Percentiles rank a stretch among this genome's conserved stretches.
phyloP scores from a whole-genome alignment of 1,140 invertebrate species.

The Ylistrum balloti region DNA sequence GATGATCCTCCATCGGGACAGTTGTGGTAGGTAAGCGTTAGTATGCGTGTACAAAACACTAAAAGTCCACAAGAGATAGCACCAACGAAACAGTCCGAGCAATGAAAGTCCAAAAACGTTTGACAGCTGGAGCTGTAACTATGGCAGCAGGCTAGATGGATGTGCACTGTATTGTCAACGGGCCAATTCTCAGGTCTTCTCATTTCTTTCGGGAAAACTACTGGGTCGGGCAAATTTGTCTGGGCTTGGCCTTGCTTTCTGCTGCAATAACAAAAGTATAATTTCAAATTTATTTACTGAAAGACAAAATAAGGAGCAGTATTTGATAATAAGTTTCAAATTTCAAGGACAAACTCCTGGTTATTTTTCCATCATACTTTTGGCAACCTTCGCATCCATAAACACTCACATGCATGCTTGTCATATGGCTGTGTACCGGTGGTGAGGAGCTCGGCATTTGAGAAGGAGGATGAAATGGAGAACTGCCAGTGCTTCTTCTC shows the following conservation, averaged over 20 bases:
- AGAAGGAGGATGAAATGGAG: constrained; percentile 80
- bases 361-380: not conserved
- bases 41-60: constrained; percentile 22
- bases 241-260: constrained; percentile 69
- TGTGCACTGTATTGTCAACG: not conserved
- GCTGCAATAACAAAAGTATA: constrained; percentile 58
- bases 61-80: constrained; percentile 21
- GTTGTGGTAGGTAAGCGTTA: constrained; percentile 32
- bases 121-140: not conserved
- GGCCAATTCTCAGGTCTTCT: constrained; percentile 67
- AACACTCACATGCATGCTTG: constrained; percentile 42
- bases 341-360: no score
- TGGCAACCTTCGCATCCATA: not conserved
- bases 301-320: no score
- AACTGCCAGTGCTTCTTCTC: constrained; percentile 88
- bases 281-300: no score
- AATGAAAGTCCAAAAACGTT: constrained; percentile 33
- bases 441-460: constrained; percentile 75
- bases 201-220: constrained; percentile 71
- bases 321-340: no score
- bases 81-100: constrained; percentile 30
- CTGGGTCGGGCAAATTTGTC: constrained; percentile 78
- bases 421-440: constrained; percentile 70
- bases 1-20: not conserved
- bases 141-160: constrained; percentile 31